phyloP scores from a whole-genome alignment of 2,113 vertebrate species.

The Erpornis zantholeuca region DNA sequence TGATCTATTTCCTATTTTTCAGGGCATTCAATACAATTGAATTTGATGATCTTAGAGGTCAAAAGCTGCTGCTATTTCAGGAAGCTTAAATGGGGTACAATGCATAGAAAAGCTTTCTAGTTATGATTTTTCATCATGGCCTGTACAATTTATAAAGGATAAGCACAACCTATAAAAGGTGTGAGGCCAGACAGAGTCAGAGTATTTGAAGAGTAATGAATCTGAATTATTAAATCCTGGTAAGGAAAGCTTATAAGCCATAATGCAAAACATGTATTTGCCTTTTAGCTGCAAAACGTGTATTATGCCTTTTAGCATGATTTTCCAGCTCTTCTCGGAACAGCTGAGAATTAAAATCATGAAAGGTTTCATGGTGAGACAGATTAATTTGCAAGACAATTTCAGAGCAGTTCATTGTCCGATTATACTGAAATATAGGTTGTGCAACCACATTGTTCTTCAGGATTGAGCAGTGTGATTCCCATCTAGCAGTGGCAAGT shows the following conservation, averaged over 20 bases:
- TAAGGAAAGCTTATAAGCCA: background rate
- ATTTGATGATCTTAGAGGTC: background rate
- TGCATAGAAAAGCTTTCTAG: background rate
- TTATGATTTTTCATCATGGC: background rate
- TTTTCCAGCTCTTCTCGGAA: background rate
- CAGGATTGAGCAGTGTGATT: background rate
- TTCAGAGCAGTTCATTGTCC: background rate
- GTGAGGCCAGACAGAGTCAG: background rate
- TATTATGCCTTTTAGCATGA: background rate
- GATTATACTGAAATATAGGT: background rate
- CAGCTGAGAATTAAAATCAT: constrained; percentile 5
- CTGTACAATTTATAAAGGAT: background rate
- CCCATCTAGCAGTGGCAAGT: background rate
- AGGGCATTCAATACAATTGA: background rate
- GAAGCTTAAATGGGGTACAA: background rate
- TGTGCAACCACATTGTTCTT: background rate
- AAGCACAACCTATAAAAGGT: background rate
- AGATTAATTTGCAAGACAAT: background rate
- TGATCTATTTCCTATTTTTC: constrained; percentile 15
- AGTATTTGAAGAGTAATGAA: background rate
- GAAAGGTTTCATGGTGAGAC: background rate
- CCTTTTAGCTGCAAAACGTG: background rate
- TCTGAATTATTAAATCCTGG: background rate
- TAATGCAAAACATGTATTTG: background rate
- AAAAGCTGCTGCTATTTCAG: background rate